Percentiles rank a stretch among this genome's conserved stretches.
phyloP scores from a whole-genome alignment of 2,113 vertebrate genomes.

The Sebastes schlegelii region DNA sequence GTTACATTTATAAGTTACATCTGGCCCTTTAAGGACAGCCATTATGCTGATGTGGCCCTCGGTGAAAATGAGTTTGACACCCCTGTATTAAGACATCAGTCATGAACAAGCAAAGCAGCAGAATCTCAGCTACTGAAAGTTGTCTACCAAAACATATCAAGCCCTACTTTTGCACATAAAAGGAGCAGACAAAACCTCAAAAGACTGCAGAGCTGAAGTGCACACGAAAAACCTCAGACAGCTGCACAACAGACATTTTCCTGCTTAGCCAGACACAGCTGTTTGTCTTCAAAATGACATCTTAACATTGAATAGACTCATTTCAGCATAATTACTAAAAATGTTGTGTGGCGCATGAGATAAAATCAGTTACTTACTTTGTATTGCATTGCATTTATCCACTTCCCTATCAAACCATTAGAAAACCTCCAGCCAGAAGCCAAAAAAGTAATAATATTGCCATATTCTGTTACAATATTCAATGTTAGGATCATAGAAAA shows the following conservation, averaged over 20 bases:
- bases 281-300: constrained; percentile 2
- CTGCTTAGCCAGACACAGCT: constrained; percentile 5
- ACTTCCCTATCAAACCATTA: neutral
- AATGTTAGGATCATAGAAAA: neutral
- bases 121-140: constrained; percentile 34
- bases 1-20: no score
- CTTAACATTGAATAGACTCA: neutral
- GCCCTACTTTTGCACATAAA: constrained; percentile 49
- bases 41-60: no score
- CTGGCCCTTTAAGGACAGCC: no score
- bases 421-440: neutral
- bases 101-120: constrained; percentile 30
- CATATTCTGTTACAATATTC: neutral
- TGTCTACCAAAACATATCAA: constrained; percentile 39
- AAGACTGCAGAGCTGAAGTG: constrained; percentile 10
- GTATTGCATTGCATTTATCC: neutral
- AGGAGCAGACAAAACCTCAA: constrained; percentile 32
- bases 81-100: constrained; percentile 62
- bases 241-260: constrained; percentile 13
- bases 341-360: neutral
- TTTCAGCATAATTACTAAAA: constrained; percentile 4
- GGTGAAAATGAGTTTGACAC: no score
- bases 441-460: neutral
- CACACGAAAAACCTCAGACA: constrained; percentile 17
- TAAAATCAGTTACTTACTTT: neutral